Base-by-base conservation (phyloP, 2,888 invertebrate species). In the Drosophila pegasa region DNA sequence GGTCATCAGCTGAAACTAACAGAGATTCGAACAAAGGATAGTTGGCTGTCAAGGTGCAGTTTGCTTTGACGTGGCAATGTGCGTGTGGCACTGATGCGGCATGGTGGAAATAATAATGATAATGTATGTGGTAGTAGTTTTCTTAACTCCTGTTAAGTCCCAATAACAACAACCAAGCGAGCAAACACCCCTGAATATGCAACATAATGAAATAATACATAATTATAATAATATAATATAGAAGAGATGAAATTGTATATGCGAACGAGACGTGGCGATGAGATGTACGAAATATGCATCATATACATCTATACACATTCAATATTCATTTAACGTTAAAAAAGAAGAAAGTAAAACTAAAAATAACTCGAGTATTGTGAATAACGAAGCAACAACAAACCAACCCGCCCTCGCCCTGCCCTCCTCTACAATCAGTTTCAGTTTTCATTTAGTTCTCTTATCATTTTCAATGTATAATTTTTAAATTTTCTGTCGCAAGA, bases 21-120 rank as follows among this genome's bases (percentile, higher is more conserved):
- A 90, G 97, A 97, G 92, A 95, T 95, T 90, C 95, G 94, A 92
- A 97, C 96, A 93, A 95, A 96, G 74, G 94, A 96, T 79, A 96
- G 96, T 92, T 97, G 97, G 97, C 93, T 97, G 90, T 95, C 97
- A 58, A 95, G 96, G 92, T 97, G 97, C 94, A 94, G 95, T 92
- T 93, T 97, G 93, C 97, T 97, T 94, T 97, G 97, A 97, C 97
- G 95, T 91, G 92, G 91, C 90, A 90, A 88, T 75, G 80, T 84
- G 57, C 76, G 76, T 61, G 67, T 73, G 71, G 81, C 85, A 75
- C 71, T 88, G 71, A 84, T 84, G 80, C 88, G 85, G 81, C 77
- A 81, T 78, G 87, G 87, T 85, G 89, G 89, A 79, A 81, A 81
- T 79, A 77, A 75, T 88, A 78, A 78, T 61, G 70, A 81, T 84